Evolutionary conservation across 1,140 invertebrate species (phyloP).

Genomic region (Holcopasites calliopsidis): DNA sequence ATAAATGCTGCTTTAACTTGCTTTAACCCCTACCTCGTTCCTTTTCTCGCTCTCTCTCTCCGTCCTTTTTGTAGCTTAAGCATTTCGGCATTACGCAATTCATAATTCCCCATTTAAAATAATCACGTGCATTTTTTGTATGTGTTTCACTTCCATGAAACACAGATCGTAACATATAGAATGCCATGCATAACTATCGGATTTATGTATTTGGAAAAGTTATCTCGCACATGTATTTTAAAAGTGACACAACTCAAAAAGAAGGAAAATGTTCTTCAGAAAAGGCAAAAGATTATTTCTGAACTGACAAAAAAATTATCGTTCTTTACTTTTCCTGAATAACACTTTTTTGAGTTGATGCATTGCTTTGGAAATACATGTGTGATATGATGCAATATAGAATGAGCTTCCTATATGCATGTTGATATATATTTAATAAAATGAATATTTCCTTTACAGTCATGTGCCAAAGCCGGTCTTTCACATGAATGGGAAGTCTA

Average conservation of each 20-base stretch:
- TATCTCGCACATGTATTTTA: no score
- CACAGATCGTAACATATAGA: background rate
- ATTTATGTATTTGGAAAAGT: no score
- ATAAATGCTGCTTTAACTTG: slow-evolving; percentile 56
- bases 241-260: no score
- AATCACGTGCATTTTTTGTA: slow-evolving; percentile 7
- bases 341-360: no score
- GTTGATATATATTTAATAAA: background rate
- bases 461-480: slow-evolving; percentile 85
- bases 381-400: no score
- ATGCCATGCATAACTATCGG: background rate
- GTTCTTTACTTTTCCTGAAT: no score
- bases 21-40: slow-evolving; percentile 34
- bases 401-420: no score
- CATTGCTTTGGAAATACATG: no score
- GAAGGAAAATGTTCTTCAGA: no score
- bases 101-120: slow-evolving; percentile 37
- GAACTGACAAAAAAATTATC: no score
- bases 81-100: slow-evolving; percentile 57
- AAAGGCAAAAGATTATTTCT: no score
- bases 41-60: background rate
- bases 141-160: background rate
- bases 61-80: slow-evolving; percentile 4
- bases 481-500: slow-evolving; percentile 84
- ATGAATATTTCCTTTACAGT: slow-evolving; percentile 71